Evolutionary conservation across 2,888 invertebrate species (phyloP).

Genomic region (Pollenia griseotomentosa): DNA sequence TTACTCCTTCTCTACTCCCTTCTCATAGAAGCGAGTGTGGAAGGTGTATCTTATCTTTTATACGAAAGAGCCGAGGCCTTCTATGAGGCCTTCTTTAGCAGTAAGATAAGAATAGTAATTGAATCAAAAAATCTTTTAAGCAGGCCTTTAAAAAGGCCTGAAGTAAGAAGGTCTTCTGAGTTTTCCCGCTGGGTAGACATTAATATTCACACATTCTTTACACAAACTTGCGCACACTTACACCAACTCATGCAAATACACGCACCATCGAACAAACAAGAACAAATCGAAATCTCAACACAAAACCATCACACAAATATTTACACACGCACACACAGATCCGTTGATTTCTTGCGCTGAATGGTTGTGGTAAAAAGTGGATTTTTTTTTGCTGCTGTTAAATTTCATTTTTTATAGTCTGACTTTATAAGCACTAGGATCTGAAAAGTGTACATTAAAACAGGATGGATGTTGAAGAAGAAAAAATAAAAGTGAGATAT

Average conservation of each 20-base stretch:
- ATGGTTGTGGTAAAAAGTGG: slow-evolving; percentile 50
- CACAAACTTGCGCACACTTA: slow-evolving; percentile 13
- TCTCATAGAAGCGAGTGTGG: no score
- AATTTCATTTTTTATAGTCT: slow-evolving; percentile 14
- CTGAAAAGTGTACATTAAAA: slow-evolving; percentile 2
- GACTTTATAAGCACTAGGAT: slow-evolving; percentile 36
- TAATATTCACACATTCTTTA: slow-evolving; percentile 61
- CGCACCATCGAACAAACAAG: slow-evolving; percentile 1
- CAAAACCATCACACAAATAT: slow-evolving; percentile 23
- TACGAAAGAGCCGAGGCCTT: no score
- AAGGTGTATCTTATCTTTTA: no score
- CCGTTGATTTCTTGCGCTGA: slow-evolving; percentile 26
- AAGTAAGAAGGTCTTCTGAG: no score
- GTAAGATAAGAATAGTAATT: no score
- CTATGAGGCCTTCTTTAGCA: no score
- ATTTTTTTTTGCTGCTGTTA: slow-evolving; percentile 14
- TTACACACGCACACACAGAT: slow-evolving; percentile 1
- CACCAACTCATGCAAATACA: slow-evolving; percentile 3
- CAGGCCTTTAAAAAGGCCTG: no score
- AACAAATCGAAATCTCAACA: slow-evolving; percentile 62
- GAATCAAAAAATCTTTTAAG: no score
- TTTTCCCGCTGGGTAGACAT: no score
- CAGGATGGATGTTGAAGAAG: background rate
- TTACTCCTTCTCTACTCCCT: no score
- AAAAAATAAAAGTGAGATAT: background rate